A percentile compares a stretch with the other conserved stretches of the same genome.
phyloP scores from a whole-genome alignment of 2,113 vertebrate genomes.

The Pantherophis guttatus region DNA sequence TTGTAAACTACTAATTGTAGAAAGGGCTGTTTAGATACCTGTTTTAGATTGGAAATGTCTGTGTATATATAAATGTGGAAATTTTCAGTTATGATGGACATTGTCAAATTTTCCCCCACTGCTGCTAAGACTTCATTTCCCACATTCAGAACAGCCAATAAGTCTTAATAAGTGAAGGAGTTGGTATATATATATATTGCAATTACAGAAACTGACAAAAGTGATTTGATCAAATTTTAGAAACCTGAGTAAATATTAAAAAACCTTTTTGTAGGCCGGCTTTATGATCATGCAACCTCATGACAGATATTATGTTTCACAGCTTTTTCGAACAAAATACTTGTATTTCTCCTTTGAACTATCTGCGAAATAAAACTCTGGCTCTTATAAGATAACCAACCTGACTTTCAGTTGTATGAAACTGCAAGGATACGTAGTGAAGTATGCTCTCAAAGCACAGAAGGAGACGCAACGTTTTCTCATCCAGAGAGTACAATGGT shows the following conservation, averaged over 20 bases:
- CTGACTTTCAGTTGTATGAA: background rate
- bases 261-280: background rate
- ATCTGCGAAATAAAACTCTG: too few species aligned
- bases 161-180: slow-evolving; percentile 14
- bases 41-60: slow-evolving; percentile 36
- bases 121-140: slow-evolving; percentile 32
- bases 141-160: slow-evolving; percentile 23
- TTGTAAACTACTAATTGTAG: background rate
- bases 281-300: background rate
- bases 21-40: slow-evolving; percentile 37
- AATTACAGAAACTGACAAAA: background rate
- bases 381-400: background rate
- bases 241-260: background rate
- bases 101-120: background rate
- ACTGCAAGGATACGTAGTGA: background rate
- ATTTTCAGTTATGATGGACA: slow-evolving; percentile 18
- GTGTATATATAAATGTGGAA: slow-evolving; percentile 11
- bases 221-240: background rate
- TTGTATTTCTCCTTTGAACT: background rate
- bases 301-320: background rate
- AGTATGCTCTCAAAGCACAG: background rate
- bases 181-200: background rate
- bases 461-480: background rate
- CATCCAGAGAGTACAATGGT: background rate
- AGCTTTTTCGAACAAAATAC: background rate